Conservation (phyloP, 2,888 invertebrate species). For the Mesopsocus fuscifrons region DNA sequence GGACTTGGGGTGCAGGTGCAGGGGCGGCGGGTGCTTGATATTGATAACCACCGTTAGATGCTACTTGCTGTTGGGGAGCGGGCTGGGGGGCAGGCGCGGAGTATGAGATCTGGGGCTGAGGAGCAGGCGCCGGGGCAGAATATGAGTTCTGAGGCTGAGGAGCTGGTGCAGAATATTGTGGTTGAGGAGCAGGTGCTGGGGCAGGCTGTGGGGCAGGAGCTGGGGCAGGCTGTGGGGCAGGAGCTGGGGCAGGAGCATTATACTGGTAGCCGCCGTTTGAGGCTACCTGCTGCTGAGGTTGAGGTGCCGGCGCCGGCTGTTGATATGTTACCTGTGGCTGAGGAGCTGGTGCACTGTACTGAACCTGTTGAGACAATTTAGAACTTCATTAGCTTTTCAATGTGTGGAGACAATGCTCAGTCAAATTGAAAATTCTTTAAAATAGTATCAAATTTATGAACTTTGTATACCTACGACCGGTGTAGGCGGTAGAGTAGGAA, state of each 20-base stretch:
- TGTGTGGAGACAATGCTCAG: too few species aligned
- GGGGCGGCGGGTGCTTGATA: too few species aligned
- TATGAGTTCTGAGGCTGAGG: not conserved
- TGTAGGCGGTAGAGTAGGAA: too few species aligned
- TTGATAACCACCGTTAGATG: not conserved
- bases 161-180: constrained; percentile 1
- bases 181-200: constrained; percentile 1
- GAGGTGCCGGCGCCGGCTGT: not conserved
- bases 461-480: too few species aligned
- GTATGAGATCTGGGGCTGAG: not conserved
- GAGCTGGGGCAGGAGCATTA: not conserved
- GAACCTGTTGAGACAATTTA: too few species aligned
- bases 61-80: not conserved
- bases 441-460: too few species aligned
- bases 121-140: not conserved
- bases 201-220: too few species aligned
- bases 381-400: too few species aligned
- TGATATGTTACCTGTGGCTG: not conserved
- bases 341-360: not conserved
- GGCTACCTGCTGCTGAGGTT: too few species aligned
- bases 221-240: not conserved
- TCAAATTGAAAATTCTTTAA: too few species aligned
- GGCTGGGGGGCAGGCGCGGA: not conserved
- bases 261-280: too few species aligned
- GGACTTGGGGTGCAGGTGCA: constrained; percentile 1